Evolutionary conservation across 2,888 invertebrate species (phyloP), one percentile per base, ranked within the genome.

Genomic region (Pandemis cinnamomeana): DNA sequence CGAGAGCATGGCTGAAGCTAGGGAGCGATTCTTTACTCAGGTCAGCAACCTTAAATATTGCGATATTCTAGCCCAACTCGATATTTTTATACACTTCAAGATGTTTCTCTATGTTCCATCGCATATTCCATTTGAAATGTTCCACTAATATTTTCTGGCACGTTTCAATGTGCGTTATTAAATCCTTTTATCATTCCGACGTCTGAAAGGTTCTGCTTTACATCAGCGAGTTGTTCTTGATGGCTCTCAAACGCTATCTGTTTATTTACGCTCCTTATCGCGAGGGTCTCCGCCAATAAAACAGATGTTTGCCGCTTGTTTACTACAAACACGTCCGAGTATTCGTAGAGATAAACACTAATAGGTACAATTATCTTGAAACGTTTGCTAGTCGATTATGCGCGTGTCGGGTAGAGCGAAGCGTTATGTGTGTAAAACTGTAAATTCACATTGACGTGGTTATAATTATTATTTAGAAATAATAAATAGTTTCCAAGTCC

Each of bases 1-100:
- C 77, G 91, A 93, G 80, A 91, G 89, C 80, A 91, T 91, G 82
- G 90, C 94, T 41, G 88, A 87, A 67, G 94, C 94, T 27, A 87
- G 94, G 79, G 93, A 93, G 82, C 89, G 93, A 77, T 94, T 94
- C 85, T 93, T 94, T 78, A 88, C 88, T 81, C 91, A 93, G 94
- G 94, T 93, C 89, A 78, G 76, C 71, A 68, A 75, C 77, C 60
- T 51, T 68, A 27, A 27, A 15, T 6, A 42, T 44, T 44, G 36
- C 5, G 53, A 71, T 46, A 68, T 72, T 42, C 27, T 15, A 61
- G 20, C 48, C 46, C 8, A 41, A 46, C 10, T 46, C 48, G n/a
- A 58, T 41, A 60, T 53, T 61, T 69, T 73, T 62, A 42, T 63
- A 55, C 48, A 64, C 72, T 69, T 20, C 36, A 72, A 63, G 55